Base-by-base conservation (phyloP, 2,888 invertebrate genomes). In the Colostygia pectinataria region DNA sequence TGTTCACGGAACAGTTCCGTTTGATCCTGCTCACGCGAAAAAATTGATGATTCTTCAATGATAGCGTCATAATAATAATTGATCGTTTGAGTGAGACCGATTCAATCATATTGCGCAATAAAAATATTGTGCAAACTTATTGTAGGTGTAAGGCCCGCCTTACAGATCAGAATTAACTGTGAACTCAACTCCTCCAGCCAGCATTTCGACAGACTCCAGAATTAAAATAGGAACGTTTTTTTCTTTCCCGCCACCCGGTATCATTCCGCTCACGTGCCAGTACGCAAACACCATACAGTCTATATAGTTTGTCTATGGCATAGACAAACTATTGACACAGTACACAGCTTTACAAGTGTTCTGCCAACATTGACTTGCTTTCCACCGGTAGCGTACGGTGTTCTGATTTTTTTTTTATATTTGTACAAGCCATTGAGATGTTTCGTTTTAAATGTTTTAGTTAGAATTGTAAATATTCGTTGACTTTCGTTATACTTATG, bases 181-280 rank as follows among this genome's bases (percentile, higher is more conserved):
- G n/a, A n/a, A n/a, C 2, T 15, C 15, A 15, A 15, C 15, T 4
- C 4, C 15, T 15, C 4, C 2, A 6, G 3, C 15, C 31, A n/a
- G 13, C 14, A n/a, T 10, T n/a, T n/a, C n/a, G n/a, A n/a, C n/a
- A n/a, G n/a, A n/a, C n/a, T n/a, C n/a, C 1, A 23, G 23, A 34
- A 7, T 37, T 5, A 27, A 37, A 25, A 14, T 51, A 55, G 24
- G 43, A 63, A 63, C 53, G 48, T n/a, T 24, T 4, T 14, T n/a
- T 47, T 44, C 25, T 23, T 41, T 46, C 38, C 32, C 27, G 61
- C 63, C 68, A 62, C 62, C 69, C 62, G 63, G 60, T 62, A 55
- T 48, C 58, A 59, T 65, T 63, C 45, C 38, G 45, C 58, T 64
- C 72, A 68, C 72, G 68, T 73, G 76, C 73, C 68, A 51, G 58